Evolutionary conservation across 2,113 vertebrate genomes (phyloP).

Genomic region (Ophthalmolycus amberensis): DNA sequence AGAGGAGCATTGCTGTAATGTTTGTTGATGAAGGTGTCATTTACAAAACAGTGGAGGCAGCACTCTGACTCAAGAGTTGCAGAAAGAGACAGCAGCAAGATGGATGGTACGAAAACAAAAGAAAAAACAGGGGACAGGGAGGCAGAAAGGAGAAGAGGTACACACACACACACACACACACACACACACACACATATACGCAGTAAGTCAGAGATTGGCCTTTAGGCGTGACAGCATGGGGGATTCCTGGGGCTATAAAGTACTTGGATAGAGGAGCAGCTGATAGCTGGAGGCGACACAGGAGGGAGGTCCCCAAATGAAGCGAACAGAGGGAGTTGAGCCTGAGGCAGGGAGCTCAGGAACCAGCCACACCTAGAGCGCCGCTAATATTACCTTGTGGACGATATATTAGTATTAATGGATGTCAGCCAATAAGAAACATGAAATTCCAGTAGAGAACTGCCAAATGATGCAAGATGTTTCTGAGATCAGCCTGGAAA

Average conservation of each 20-base stretch:
- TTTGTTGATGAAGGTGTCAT: constrained; percentile 50
- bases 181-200: constrained; percentile 1
- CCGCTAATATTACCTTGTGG: background rate
- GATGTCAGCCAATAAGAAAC: background rate
- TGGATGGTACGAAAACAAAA: constrained; percentile 7
- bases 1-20: constrained; percentile 27
- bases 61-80: constrained; percentile 38
- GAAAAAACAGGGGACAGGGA: background rate
- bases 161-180: background rate
- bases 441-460: background rate
- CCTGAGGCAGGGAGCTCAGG: constrained; percentile 1
- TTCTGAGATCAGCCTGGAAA: background rate
- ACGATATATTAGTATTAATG: background rate
- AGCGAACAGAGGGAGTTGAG: constrained; percentile 16
- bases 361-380: background rate
- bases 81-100: constrained; percentile 46
- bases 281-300: constrained; percentile 56
- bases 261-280: constrained; percentile 48
- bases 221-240: constrained; percentile 48
- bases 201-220: constrained; percentile 29
- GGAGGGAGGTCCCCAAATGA: constrained; percentile 30
- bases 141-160: constrained; percentile 17
- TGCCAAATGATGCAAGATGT: background rate
- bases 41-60: constrained; percentile 36
- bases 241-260: constrained; percentile 41